Conservation (phyloP, 2,888 invertebrate species). For the Eugnorisma glareosa region DNA sequence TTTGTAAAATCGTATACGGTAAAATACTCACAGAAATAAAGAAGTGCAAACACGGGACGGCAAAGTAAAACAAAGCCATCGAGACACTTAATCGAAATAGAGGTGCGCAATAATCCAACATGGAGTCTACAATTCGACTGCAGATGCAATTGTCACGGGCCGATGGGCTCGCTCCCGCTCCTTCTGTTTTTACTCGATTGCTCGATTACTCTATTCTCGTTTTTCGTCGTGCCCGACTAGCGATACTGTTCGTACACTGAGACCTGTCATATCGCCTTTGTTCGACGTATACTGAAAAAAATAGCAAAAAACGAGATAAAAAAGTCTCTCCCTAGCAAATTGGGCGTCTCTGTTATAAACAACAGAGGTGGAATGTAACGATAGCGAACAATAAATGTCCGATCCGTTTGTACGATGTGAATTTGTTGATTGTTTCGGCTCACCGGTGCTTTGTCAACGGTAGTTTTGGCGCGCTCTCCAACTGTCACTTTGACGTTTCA, state of each 20-base stretch:
- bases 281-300: constrained; percentile 84
- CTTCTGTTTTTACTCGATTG: constrained; percentile 88
- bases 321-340: constrained; percentile 85
- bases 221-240: constrained; percentile 84
- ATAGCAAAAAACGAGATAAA: constrained; percentile 83
- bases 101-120: constrained; percentile 86
- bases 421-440: constrained; percentile 88
- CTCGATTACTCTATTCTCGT: constrained; percentile 87
- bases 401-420: constrained; percentile 86
- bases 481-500: constrained; percentile 82
- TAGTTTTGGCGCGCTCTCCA: constrained; percentile 85
- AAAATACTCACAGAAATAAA: constrained; percentile 41
- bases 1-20: constrained; percentile 37
- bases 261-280: constrained; percentile 90
- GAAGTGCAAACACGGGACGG: constrained; percentile 45
- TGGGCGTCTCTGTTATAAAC: constrained; percentile 90
- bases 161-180: constrained; percentile 80
- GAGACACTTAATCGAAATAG: constrained; percentile 84
- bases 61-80: constrained; percentile 76
- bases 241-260: constrained; percentile 85
- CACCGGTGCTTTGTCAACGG: constrained; percentile 81
- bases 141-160: constrained; percentile 89
- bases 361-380: constrained; percentile 89
- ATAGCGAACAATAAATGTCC: constrained; percentile 90
- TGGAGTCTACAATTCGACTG: constrained; percentile 84